These are phyloP conservation scores for Polypedilum pembai DNA, from an alignment of 1,140 invertebrate genomes.

Conservation along the genomic window DNA sequence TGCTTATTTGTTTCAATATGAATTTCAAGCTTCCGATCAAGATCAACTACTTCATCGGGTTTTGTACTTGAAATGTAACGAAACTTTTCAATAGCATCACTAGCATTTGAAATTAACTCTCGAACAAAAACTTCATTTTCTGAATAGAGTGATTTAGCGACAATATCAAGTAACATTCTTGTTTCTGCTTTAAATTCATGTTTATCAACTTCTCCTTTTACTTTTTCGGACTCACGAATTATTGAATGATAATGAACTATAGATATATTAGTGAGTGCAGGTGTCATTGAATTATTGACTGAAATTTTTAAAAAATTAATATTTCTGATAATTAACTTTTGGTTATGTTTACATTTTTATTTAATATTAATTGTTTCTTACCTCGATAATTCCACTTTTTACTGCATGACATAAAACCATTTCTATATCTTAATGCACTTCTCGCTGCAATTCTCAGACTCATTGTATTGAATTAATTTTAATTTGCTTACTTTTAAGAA, in stretches of 20 bases:
- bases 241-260: conserved; percentile 43
- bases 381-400: background rate
- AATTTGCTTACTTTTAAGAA: background rate
- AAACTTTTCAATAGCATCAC: conserved; percentile 93
- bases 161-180: conserved; percentile 89
- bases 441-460: background rate
- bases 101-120: conserved; percentile 93
- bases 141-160: conserved; percentile 93
- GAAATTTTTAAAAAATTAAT: background rate
- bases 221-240: conserved; percentile 50
- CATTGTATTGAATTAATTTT: background rate
- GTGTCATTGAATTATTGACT: background rate
- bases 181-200: conserved; percentile 96
- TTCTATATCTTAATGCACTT: background rate
- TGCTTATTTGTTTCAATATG: conserved; percentile 84
- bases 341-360: background rate
- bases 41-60: conserved; percentile 40
- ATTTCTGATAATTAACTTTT: background rate
- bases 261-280: background rate
- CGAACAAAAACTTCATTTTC: conserved; percentile 96
- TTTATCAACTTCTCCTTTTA: conserved; percentile 50
- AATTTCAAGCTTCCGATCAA: conserved; percentile 70
- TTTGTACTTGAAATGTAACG: conserved; percentile 61
- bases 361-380: background rate
- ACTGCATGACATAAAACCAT: background rate